These are phyloP conservation scores for Deilephila elpenor DNA, from an alignment of 2,888 invertebrate genomes.

Conservation along the genomic window DNA sequence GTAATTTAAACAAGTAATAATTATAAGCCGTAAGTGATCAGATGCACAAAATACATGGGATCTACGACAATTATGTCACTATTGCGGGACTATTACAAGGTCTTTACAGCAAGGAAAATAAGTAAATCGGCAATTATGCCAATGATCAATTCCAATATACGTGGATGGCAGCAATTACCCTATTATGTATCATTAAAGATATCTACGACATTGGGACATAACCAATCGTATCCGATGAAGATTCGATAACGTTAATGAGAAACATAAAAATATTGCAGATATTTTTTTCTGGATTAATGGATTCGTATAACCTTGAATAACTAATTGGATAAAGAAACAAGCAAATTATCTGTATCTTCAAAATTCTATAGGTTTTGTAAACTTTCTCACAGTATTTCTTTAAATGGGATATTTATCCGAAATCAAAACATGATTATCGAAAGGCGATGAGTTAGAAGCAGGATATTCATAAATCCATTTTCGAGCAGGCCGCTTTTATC, in stretches of 20 bases:
- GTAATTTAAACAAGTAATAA: too few relatives aligned
- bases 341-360: background rate
- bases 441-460: too few relatives aligned
- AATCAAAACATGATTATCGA: too few relatives aligned
- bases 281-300: background rate
- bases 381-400: too few relatives aligned
- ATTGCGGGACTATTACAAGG: background rate
- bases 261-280: background rate
- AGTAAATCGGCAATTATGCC: background rate
- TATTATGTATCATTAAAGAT: background rate
- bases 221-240: conserved; percentile 3
- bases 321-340: background rate
- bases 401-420: too few relatives aligned
- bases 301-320: background rate
- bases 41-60: background rate
- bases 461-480: too few relatives aligned
- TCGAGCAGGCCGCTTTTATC: too few relatives aligned
- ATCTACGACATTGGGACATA: background rate
- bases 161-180: background rate
- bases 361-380: background rate
- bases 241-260: background rate
- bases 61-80: background rate
- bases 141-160: background rate
- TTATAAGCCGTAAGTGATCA: too few relatives aligned
- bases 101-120: background rate